Base-by-base conservation (phyloP, 2,113 vertebrate genomes). In the Cyanoramphus novaezelandiae region DNA sequence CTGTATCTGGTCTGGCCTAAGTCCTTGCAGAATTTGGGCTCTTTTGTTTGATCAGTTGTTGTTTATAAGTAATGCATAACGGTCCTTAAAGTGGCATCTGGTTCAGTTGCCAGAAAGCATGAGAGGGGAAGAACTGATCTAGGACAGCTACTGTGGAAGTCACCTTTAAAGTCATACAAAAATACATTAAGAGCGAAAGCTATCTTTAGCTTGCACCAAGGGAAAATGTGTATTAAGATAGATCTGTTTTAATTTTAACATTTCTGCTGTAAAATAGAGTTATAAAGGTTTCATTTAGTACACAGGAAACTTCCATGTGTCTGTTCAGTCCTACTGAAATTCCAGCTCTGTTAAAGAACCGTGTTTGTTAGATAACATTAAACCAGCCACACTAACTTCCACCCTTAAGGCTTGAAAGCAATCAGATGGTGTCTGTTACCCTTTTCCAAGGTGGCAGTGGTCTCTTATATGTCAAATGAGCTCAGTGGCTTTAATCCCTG, bases 401-500 rank as follows among this genome's bases (percentile, higher is more conserved):
- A 80, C 60, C 82, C 90, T 77, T 68, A 75, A 92, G 64, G 82
- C 72, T 84, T 33, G 68, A 57, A 94, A 95, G 90, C 71, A n/a
- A 64, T 93, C 88, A 92, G 79, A 70, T 83, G 92, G 76, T 75
- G 76, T 50, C 87, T 92, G 77, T 86, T 94, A 68, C 90, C 85
- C 86, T 95, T 96, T 92, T 52, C 92, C 92, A 88, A 86, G 64
- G 64, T 95, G 76, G 85, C 11, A 70, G 63, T 71, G 82, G 83
- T 86, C 76, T 92, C 79, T 87, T n/a, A 43, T 55, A 71, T 71
- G 85, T 93, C 88, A 95, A 74, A 88, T 55, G 79, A 94, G 86
- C 90, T 86, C 85, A 44, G 76, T 88, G 76, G 76, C 88, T 95
- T 78, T 95, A 94, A 95, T 97, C 95, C 71, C 37, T 50, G 50